Evolutionary conservation across 2,113 vertebrate species (phyloP), one percentile per base, ranked within the genome.

Genomic region (Vireo altiloquus): DNA sequence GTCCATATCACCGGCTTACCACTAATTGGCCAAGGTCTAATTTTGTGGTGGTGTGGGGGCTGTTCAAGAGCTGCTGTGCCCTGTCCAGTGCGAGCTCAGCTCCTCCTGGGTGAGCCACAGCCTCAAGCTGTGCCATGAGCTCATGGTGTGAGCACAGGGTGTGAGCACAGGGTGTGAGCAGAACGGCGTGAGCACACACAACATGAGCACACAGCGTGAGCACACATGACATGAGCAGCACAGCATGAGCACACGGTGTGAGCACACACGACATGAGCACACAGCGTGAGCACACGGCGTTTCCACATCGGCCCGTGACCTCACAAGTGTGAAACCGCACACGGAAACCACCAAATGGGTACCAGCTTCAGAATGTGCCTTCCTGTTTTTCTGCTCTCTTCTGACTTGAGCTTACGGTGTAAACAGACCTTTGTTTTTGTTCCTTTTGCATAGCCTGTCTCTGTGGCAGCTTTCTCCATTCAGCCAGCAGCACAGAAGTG

Each of bases 371-470:
- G 44, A 44, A 30, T 39, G 52, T 68, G 69, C 76, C 69, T 97
- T 96, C 96, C 94, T 96, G 94, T 95, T 96, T 89, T 92, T 91
- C 90, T 92, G 2, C 78, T 82, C 30, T 25, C 46, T 68, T 94
- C 52, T 95, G 72, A 52, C 44, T 82, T 13, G 31, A 60, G 33
- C 72, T 69, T 37, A 40, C 44, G 54, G 35, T 81, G 28, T 95
- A 89, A 94, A 93, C 82, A 97, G 68, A 93, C 25, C 68, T 92
- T 79, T 95, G 35, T 7, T 96, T 95, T 96, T 59, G n/a, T 90
- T 89, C 69, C 86, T 72, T 89, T 94, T 76, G 53, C 75, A 79
- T 46, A 57, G 78, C 46, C 20, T 2, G 3, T 83, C 30, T 93
- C 70, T 72, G n/a, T 63, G 42, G 27, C n/a, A 74, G 42, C 27